A percentile compares a stretch with the other conserved stretches of the same genome.
Evolutionary conservation across 2,888 invertebrate species (phyloP).

Genomic region (Hipparchia semele): DNA sequence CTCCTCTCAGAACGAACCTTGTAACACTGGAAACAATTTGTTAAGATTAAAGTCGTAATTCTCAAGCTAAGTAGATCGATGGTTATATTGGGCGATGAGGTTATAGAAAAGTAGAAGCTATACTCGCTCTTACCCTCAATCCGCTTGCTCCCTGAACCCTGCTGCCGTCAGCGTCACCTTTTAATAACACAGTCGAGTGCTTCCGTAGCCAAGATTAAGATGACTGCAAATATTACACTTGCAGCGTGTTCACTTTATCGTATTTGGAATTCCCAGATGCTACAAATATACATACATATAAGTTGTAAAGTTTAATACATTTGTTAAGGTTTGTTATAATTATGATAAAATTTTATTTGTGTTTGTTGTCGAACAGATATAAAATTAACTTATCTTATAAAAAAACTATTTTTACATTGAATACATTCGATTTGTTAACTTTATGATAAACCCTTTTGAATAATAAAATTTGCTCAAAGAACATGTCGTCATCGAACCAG

Average conservation of each 20-base stretch:
- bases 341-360: neutral
- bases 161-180: slow-evolving; percentile 61
- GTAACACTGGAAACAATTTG: no score
- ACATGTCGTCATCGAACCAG: slow-evolving; percentile 2
- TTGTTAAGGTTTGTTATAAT: no score
- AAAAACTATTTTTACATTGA: neutral
- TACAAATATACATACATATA: neutral
- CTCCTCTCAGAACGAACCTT: no score
- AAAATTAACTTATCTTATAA: neutral
- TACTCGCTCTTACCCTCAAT: slow-evolving; percentile 60
- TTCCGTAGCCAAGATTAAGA: slow-evolving; percentile 70
- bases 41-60: slow-evolving; percentile 77
- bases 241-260: slow-evolving; percentile 44
- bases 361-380: neutral
- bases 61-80: slow-evolving; percentile 55
- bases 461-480: slow-evolving; percentile 10
- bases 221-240: slow-evolving; percentile 67
- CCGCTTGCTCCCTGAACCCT: slow-evolving; percentile 54
- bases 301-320: no score
- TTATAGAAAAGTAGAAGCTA: slow-evolving; percentile 65
- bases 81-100: slow-evolving; percentile 38
- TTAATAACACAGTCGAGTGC: slow-evolving; percentile 80
- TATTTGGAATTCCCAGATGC: slow-evolving; percentile 22
- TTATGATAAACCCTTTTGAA: slow-evolving; percentile 1
- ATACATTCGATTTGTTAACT: neutral